phyloP scores from a whole-genome alignment of 1,140 invertebrate species.

The Zaprionus taronus region DNA sequence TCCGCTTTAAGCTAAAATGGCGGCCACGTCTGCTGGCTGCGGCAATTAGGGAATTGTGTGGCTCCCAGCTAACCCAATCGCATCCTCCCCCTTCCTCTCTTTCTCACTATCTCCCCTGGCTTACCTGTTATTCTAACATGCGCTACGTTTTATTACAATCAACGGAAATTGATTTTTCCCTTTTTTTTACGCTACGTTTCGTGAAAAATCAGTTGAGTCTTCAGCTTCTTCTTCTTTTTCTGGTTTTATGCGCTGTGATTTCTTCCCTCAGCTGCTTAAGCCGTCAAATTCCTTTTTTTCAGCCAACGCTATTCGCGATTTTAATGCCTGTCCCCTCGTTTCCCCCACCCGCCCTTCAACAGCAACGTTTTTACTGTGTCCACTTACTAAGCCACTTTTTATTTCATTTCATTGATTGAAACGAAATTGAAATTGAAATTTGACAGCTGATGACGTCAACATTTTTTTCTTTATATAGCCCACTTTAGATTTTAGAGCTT shows the following conservation, averaged over 20 bases:
- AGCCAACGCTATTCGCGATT: slow-evolving; percentile 22
- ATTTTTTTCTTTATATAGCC: slow-evolving; percentile 27
- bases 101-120: neutral
- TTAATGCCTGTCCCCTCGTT: slow-evolving; percentile 29
- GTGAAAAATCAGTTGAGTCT: slow-evolving; percentile 27
- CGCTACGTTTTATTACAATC: slow-evolving; percentile 59
- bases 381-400: slow-evolving; percentile 52
- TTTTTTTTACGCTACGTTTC: slow-evolving; percentile 12
- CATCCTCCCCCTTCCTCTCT: neutral
- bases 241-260: slow-evolving; percentile 47
- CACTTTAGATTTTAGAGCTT: slow-evolving; percentile 39
- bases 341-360: neutral
- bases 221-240: slow-evolving; percentile 27
- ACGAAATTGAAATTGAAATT: slow-evolving; percentile 55
- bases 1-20: slow-evolving; percentile 48
- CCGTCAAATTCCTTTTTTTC: slow-evolving; percentile 36
- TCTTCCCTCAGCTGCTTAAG: slow-evolving; percentile 57
- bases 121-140: slow-evolving; percentile 53
- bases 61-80: slow-evolving; percentile 12
- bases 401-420: slow-evolving; percentile 57
- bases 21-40: slow-evolving; percentile 37
- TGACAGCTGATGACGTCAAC: slow-evolving; percentile 57
- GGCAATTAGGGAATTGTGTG: slow-evolving; percentile 65
- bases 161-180: slow-evolving; percentile 67
- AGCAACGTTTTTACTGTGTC: slow-evolving; percentile 43